Percentiles rank a stretch among this genome's conserved stretches.
These are phyloP conservation scores for Tenodera sinensis DNA, from an alignment of 2,888 invertebrate species.

Conservation along the genomic window DNA sequence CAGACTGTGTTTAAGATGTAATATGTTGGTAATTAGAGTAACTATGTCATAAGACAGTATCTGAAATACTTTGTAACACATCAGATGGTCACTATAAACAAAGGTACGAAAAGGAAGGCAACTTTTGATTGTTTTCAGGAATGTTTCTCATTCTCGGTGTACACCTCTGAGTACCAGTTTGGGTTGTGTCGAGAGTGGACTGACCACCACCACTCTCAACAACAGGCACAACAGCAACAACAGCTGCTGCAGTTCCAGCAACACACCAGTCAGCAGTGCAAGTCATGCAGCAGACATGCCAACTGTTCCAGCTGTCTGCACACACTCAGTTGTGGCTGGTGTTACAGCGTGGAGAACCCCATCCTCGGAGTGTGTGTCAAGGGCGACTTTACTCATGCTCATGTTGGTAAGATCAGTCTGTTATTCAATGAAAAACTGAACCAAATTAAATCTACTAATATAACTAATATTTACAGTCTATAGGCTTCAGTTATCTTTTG, in stretches of 20 bases:
- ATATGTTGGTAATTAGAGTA: no score
- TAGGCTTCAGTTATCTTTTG: no score
- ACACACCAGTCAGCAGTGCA: slow-evolving; percentile 56
- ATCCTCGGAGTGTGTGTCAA: slow-evolving; percentile 81
- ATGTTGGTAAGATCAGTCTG: slow-evolving; percentile 50
- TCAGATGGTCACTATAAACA: no score
- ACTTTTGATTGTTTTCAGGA: no score
- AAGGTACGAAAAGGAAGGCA: no score
- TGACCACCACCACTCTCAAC: slow-evolving; percentile 61
- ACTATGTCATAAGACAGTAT: no score
- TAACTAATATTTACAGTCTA: no score
- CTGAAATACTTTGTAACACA: no score
- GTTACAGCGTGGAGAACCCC: slow-evolving; percentile 83
- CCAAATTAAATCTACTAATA: no score
- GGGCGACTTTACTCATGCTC: slow-evolving; percentile 81
- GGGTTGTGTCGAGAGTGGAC: slow-evolving; percentile 92
- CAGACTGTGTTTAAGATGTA: no score
- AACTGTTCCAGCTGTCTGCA: slow-evolving; percentile 78
- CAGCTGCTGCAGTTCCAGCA: not conserved
- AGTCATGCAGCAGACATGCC: slow-evolving; percentile 69
- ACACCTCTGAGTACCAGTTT: slow-evolving; percentile 90
- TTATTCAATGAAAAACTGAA: no score
- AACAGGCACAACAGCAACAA: not conserved
- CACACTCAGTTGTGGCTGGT: slow-evolving; percentile 91
- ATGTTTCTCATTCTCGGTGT: slow-evolving; percentile 93